Conservation (phyloP, 2,888 invertebrate genomes). For the Eurois occulta region DNA sequence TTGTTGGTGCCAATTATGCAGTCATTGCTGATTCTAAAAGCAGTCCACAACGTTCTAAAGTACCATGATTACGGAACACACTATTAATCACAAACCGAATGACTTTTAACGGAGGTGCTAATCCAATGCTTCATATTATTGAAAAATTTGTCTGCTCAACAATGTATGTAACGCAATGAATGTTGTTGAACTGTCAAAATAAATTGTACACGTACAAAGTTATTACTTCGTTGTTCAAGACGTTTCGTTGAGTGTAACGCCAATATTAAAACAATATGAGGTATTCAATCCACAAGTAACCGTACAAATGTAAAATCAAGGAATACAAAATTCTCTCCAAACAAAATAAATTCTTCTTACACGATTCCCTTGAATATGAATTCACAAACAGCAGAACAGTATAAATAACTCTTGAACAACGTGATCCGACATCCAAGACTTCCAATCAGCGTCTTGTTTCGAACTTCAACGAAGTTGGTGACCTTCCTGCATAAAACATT, state of each 20-base stretch:
- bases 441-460: constrained; percentile 36
- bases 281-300: neutral
- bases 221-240: neutral
- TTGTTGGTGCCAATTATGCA: neutral
- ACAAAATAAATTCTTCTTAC: neutral
- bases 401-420: constrained; percentile 28
- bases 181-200: neutral
- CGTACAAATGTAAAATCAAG: neutral
- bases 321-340: neutral
- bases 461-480: constrained; percentile 37
- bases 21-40: neutral
- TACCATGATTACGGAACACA: neutral
- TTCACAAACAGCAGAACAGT: neutral
- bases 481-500: constrained; percentile 55
- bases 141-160: neutral
- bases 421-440: constrained; percentile 1
- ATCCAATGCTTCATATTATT: neutral
- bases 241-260: neutral
- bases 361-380: neutral
- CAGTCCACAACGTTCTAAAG: neutral
- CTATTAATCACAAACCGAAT: neutral
- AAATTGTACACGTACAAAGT: neutral
- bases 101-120: neutral
- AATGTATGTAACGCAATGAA: neutral
- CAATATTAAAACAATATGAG: neutral